Conservation (phyloP, 2,888 invertebrate genomes). For the Pogonocherus hispidulus region DNA sequence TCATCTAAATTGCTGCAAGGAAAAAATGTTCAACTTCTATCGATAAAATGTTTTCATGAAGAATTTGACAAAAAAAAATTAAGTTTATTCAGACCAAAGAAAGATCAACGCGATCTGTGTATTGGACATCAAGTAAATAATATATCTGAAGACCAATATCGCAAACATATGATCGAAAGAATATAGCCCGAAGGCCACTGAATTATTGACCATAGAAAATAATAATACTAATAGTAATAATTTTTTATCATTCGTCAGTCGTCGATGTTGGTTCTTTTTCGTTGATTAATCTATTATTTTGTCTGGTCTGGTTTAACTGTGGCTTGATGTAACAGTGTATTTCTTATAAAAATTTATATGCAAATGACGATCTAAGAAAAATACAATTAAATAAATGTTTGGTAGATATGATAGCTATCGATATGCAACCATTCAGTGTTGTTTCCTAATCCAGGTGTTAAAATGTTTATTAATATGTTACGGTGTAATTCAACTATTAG, state of each 20-base stretch:
- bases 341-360: neutral
- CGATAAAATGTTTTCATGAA: constrained; percentile 3
- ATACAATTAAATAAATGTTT: no score
- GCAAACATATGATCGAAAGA: neutral
- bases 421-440: no score
- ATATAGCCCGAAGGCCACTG: neutral
- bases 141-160: neutral
- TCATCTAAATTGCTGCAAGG: neutral
- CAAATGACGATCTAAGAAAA: neutral
- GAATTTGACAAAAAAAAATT: neutral
- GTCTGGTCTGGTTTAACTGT: neutral
- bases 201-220: no score
- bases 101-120: neutral
- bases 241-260: no score
- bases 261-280: no score
- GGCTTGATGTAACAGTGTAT: neutral
- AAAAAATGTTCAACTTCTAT: neutral
- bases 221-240: no score
- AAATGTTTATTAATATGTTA: no score
- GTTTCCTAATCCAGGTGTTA: no score
- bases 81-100: neutral
- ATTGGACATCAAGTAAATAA: no score
- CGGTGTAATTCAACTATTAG: no score
- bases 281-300: no score
- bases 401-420: no score